Base-by-base conservation (phyloP, 2,113 vertebrate species). In the Takifugu flavidus region DNA sequence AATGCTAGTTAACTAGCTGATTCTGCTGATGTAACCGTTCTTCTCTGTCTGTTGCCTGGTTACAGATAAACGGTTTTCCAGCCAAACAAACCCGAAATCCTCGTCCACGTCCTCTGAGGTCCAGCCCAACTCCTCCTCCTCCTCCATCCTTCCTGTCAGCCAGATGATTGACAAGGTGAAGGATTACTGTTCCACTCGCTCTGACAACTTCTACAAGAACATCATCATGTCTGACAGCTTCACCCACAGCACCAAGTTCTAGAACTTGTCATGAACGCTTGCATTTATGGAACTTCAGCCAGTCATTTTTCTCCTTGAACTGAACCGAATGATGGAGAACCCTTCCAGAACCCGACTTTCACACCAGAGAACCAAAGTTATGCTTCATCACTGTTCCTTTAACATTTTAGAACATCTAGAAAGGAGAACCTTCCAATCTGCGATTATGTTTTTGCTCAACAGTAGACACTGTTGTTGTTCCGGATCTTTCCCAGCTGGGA, bases 201-300 rank as follows among this genome's bases (percentile, higher is more conserved):
- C 95, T 0, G 94, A 98, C 83, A 96, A 93, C 87, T 98, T 98
- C 90, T 98, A 97, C 90, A 97, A 97, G 90, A 98, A 96, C 77
- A 95, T 98, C 78, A 95, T 98, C 72, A 88, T 95, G 91, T 95
- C 96, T 0, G 95, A 98, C 59, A 91, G 93, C 49, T 95, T 96
- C 72, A 92, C 91, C 81, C 88, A 94, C 83, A 96, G 94, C 88
- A 98, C 96, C 42, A 94, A 94, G 82, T 96, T 98, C 87, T 98
- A 78, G 60, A 52, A 6, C 12, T 3, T 13, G 20, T 11, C 7
- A 57, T 61, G 25, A n/a, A 49, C 15, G 7, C 47, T 20, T n/a
- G n/a, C 7, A 4, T n/a, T 49, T 31, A 73, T 47, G 45, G 13
- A n/a, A 47, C 45, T 6, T 47, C 13, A n/a, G n/a, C 14, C 34